phyloP scores from a whole-genome alignment of 2,797 vertebrate genomes.

The Lagodon rhomboides region DNA sequence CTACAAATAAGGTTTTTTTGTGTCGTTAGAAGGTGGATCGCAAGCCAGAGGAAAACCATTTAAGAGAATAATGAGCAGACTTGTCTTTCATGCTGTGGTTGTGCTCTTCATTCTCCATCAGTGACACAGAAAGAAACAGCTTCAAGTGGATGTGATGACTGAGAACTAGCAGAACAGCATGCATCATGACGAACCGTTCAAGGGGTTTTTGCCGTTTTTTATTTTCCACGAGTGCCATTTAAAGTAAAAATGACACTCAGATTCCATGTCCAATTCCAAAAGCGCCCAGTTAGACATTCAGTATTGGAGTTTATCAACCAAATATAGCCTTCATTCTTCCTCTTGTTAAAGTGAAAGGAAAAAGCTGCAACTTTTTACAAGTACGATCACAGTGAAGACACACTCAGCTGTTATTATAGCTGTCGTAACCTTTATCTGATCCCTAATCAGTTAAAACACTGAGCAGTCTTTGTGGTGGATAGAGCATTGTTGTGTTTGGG shows the following conservation, averaged over 20 bases:
- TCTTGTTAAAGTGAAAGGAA: background rate
- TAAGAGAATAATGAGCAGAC: background rate
- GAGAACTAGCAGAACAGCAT: background rate
- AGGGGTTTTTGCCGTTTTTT: background rate
- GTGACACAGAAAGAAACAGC: conserved; percentile 12
- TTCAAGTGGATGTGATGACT: conserved; percentile 9
- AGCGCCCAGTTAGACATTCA: background rate
- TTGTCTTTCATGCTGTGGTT: background rate
- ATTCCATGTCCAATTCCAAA: background rate
- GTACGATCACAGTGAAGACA: background rate
- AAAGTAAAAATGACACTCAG: background rate
- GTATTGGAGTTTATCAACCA: background rate
- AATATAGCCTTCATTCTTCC: background rate
- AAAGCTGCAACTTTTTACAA: background rate
- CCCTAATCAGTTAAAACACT: background rate
- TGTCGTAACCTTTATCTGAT: conserved; percentile 7
- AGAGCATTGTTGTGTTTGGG: background rate
- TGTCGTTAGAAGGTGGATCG: conserved; percentile 32
- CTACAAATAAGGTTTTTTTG: conserved; percentile 50
- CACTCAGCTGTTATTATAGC: conserved; percentile 5
- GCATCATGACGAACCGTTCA: background rate
- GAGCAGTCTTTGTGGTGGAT: background rate
- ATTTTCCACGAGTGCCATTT: background rate
- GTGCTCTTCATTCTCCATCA: background rate
- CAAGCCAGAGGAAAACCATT: conserved; percentile 22